Evolutionary conservation across 2,797 vertebrate genomes (phyloP).

Genomic region (Microhierax caerulescens): DNA sequence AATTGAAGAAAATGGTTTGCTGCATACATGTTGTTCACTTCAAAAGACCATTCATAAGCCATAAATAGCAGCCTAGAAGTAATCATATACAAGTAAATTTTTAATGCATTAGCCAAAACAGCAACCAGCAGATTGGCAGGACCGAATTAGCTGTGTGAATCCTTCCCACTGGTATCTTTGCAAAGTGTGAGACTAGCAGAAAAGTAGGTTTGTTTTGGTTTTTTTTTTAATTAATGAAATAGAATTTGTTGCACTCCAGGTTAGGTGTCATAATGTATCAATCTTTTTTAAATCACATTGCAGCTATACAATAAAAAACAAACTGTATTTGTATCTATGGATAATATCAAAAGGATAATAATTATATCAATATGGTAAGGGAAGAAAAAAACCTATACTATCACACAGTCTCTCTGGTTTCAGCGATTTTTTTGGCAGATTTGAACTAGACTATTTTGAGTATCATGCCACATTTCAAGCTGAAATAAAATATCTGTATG

Average conservation of each 20-base stretch:
- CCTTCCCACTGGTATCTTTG: neutral
- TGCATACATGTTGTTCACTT: slow-evolving; percentile 19
- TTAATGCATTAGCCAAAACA: slow-evolving; percentile 7
- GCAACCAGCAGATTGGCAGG: neutral
- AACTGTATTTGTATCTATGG: neutral
- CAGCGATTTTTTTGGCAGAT: neutral
- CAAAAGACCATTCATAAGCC: slow-evolving; percentile 33
- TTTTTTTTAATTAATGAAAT: neutral
- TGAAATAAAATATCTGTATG: neutral
- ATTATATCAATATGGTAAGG: neutral
- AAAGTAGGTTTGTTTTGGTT: too few relatives aligned
- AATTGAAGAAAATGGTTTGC: slow-evolving; percentile 11
- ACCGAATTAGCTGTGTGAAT: neutral
- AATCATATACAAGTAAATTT: neutral
- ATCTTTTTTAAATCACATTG: neutral
- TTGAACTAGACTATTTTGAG: neutral
- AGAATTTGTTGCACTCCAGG: neutral
- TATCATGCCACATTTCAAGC: neutral
- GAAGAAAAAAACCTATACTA: accelerated
- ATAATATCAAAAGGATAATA: neutral
- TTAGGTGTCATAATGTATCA: neutral
- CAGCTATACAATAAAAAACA: neutral
- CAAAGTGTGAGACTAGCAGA: neutral
- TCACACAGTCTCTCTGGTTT: neutral
- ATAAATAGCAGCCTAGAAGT: slow-evolving; percentile 13